Evolutionary conservation across 2,113 vertebrate genomes (phyloP).

Genomic region (Pelusios castaneus): DNA sequence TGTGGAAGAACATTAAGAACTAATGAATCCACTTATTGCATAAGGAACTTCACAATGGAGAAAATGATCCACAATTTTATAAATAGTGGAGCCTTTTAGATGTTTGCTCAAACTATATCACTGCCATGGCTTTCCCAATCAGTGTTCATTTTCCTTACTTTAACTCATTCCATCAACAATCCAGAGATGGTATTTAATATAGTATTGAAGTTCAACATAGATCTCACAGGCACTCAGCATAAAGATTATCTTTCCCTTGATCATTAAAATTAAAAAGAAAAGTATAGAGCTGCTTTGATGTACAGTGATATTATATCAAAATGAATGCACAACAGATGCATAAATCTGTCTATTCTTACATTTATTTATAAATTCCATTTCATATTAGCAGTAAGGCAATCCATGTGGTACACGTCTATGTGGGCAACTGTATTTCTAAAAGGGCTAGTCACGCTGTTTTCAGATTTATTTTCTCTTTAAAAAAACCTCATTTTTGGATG

Average conservation of each 20-base stretch:
- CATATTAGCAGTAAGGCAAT: background rate
- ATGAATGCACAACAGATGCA: background rate
- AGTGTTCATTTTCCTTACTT: background rate
- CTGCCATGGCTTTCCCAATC: background rate
- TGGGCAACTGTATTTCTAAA: background rate
- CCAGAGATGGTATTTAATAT: background rate
- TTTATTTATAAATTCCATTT: constrained; percentile 2
- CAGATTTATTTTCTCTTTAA: background rate
- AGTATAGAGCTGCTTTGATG: background rate
- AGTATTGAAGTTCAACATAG: background rate
- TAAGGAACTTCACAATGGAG: constrained; percentile 3
- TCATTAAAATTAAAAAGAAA: background rate
- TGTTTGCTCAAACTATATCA: background rate
- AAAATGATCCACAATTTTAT: background rate
- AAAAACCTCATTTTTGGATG: background rate
- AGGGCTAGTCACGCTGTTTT: background rate
- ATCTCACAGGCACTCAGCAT: background rate
- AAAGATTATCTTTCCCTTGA: background rate
- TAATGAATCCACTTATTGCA: background rate
- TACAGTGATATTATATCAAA: background rate
- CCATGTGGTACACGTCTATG: background rate
- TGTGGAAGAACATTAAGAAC: background rate
- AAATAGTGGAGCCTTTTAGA: constrained; percentile 4
- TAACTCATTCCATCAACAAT: background rate
- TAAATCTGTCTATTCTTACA: background rate